Evolutionary conservation across 2,888 invertebrate species (phyloP), one percentile per base, ranked within the genome.

Genomic region (Heliconius sara): DNA sequence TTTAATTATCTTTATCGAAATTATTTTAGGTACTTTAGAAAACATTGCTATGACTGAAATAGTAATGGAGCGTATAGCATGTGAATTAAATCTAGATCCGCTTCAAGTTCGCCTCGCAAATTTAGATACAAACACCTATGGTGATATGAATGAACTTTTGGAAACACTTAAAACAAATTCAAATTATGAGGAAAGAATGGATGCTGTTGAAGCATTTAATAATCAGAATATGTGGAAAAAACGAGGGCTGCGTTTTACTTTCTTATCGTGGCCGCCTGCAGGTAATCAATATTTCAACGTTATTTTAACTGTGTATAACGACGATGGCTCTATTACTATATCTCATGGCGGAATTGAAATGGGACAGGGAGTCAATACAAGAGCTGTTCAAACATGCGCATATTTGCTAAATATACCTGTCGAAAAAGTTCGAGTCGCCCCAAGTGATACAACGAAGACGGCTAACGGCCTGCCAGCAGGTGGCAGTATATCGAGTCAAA

Each of bases 291-390:
- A 96, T 76, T 96, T 91, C 81, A 94, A 96, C 75, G 96, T 96
- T 0, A 92, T 96, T 30, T n/a, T 84, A 52, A 95, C 96, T 0
- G 96, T 98, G 79, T 97, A 96, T 86, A 96, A 96, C 34, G 95
- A 96, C 4, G 97, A 97, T 88, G 97, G 96, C 1, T 96, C 96
- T 0, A 97, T 98, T 1, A 95, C 96, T 0, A 92, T 98, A 12
- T 92, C 96, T 3, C 97, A 97, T 84, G 97, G 97, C 22, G 97
- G 97, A 2, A 93, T 97, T 47, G 97, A 97, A 93, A 96, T 97
- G 87, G 98, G 98, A 0, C 98, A 98, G 93, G 98, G 98, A 16
- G 95, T 97, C 72, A 93, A 97, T 83, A 97, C 97, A 2, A 93
- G 96, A 96, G 96, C 96, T 1, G 96, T 96, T 7, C 97, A 97